Conservation (phyloP, 2,797 vertebrate species). For the Microchirus variegatus region DNA sequence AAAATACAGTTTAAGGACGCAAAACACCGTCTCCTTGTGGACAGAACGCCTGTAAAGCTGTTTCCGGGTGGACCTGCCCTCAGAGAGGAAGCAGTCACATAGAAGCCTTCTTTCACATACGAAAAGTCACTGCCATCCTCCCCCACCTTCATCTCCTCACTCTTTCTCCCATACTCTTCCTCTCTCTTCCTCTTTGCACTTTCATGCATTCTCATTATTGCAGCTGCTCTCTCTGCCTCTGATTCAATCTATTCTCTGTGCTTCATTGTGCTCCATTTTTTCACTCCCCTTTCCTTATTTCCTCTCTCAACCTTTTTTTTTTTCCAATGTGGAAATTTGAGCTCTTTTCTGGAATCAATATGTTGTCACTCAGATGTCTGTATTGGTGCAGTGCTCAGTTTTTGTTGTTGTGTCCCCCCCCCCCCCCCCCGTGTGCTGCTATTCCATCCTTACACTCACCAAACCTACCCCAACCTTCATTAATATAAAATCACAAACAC, state of each 20-base stretch:
- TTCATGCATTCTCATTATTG: constrained; percentile 71
- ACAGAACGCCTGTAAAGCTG: too few species aligned
- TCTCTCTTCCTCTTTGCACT: constrained; percentile 49
- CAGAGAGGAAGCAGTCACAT: constrained; percentile 71
- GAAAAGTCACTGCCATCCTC: constrained; percentile 70
- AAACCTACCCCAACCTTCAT: too few species aligned
- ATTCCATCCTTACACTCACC: too few species aligned
- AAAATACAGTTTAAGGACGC: too few species aligned
- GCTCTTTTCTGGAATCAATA: constrained; percentile 70
- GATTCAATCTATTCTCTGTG: constrained; percentile 62
- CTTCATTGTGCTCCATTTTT: constrained; percentile 65
- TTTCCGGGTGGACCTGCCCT: constrained; percentile 10
- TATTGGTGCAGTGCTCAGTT: constrained; percentile 44
- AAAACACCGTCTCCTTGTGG: too few species aligned
- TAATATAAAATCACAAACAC: constrained; percentile 33
- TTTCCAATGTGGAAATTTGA: constrained; percentile 67
- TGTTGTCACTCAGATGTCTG: constrained; percentile 68
- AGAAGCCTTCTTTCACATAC: constrained; percentile 78
- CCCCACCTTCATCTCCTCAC: constrained; percentile 32
- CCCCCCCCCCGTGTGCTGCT: constrained; percentile 39
- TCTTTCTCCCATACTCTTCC: constrained; percentile 24
- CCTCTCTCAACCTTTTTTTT: constrained; percentile 35
- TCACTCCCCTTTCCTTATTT: constrained; percentile 53
- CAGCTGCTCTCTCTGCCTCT: constrained; percentile 59
- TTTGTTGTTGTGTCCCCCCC: too few species aligned